Percentiles rank a stretch among this genome's conserved stretches.
These are phyloP conservation scores for Anolis carolinensis DNA, from an alignment of 2,113 vertebrate species.

Conservation along the genomic window DNA sequence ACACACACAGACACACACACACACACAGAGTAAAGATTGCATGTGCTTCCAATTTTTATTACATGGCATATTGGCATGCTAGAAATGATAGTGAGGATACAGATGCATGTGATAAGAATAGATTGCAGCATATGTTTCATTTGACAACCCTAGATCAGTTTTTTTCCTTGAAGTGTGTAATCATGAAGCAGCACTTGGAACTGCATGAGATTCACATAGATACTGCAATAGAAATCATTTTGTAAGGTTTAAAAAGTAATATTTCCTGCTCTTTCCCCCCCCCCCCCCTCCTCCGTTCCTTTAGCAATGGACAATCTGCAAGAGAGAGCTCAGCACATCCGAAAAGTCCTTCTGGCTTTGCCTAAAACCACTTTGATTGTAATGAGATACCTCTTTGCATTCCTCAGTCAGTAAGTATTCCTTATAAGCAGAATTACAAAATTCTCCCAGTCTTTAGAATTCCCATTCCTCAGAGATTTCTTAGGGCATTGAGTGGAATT, in stretches of 20 bases:
- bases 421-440: background rate
- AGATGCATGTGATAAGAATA: background rate
- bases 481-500: conserved; percentile 5
- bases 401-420: conserved; percentile 94
- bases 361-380: conserved; percentile 90
- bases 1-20: too few species aligned
- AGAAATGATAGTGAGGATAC: background rate
- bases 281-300: conserved; percentile 47
- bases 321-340: conserved; percentile 90
- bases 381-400: conserved; percentile 99
- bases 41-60: background rate
- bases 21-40: too few species aligned
- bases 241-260: conserved; percentile 20
- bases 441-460: conserved; percentile 15
- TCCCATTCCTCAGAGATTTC: background rate
- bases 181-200: background rate
- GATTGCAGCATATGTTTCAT: background rate
- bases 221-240: background rate
- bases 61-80: background rate
- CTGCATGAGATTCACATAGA: background rate
- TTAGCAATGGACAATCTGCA: conserved; percentile 95
- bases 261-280: conserved; percentile 9
- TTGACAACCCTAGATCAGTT: background rate
- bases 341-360: conserved; percentile 88
- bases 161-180: background rate